Conservation (phyloP, 2,888 invertebrate genomes). For the Cabera pusaria region DNA sequence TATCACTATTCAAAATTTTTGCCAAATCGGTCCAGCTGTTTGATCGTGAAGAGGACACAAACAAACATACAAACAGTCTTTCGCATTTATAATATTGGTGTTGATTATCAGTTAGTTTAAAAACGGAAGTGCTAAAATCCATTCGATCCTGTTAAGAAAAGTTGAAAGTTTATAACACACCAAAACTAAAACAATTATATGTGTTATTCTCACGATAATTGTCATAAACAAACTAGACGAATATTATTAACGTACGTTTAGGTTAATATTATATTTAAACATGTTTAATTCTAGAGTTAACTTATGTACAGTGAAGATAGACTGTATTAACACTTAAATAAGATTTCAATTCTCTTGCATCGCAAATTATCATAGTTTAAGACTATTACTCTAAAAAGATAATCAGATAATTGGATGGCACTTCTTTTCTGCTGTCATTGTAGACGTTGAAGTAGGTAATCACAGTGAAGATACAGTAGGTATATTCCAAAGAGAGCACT, state of each 20-base stretch:
- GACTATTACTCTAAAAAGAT: constrained; percentile 65
- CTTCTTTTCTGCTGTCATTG: constrained; percentile 57
- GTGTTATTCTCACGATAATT: too few species aligned
- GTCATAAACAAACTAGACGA: neutral
- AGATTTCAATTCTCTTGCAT: constrained; percentile 82
- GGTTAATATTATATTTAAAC: neutral
- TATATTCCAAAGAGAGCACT: constrained; percentile 5
- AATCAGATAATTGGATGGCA: constrained; percentile 73
- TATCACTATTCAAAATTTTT: too few species aligned
- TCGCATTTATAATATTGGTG: too few species aligned
- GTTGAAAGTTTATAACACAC: too few species aligned
- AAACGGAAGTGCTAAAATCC: too few species aligned
- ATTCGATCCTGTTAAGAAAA: too few species aligned
- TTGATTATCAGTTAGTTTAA: too few species aligned
- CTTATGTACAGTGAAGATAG: constrained; percentile 59
- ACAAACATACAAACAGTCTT: too few species aligned
- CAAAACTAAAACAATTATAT: too few species aligned
- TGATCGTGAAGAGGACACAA: too few species aligned
- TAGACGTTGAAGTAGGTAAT: constrained; percentile 29
- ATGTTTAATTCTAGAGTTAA: constrained; percentile 23
- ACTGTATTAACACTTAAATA: constrained; percentile 67
- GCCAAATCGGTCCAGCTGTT: too few species aligned
- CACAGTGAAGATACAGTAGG: constrained; percentile 9
- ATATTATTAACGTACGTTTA: too few species aligned
- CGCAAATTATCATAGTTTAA: constrained; percentile 72